Conservation (phyloP, 2,113 vertebrate genomes). For the Phasianus colchicus region DNA sequence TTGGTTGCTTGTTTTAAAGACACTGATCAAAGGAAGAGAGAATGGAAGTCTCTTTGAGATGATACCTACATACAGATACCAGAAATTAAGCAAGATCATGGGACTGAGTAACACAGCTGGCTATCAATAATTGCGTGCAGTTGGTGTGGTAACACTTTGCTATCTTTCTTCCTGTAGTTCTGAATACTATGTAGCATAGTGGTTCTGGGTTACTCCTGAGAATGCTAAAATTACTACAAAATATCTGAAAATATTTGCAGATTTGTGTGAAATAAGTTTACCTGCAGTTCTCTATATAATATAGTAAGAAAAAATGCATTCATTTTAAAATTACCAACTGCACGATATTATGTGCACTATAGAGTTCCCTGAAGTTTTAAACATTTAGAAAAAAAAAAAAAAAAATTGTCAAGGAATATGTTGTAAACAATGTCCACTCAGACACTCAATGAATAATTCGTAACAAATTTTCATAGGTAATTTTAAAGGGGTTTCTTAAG, state of each 20-base stretch:
- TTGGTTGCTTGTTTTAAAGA: background rate
- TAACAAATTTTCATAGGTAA: constrained; percentile 34
- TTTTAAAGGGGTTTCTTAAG: constrained; percentile 52
- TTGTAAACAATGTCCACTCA: constrained; percentile 56
- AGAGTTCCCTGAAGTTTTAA: constrained; percentile 32
- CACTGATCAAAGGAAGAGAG: background rate
- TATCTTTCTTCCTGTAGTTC: background rate
- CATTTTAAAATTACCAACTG: constrained; percentile 40
- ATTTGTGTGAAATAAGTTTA: constrained; percentile 13
- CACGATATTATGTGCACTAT: background rate
- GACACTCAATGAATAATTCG: constrained; percentile 57
- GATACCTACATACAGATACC: background rate
- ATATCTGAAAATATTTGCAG: background rate
- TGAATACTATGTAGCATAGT: background rate
- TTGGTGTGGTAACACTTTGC: constrained; percentile 31
- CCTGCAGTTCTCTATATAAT: background rate
- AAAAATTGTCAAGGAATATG: constrained; percentile 55
- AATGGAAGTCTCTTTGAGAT: background rate
- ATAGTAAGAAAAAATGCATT: background rate
- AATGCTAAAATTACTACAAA: background rate
- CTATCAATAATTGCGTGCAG: background rate
- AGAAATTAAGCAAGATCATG: background rate
- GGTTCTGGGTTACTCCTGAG: background rate
- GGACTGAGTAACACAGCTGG: background rate
- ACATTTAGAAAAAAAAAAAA: constrained; percentile 21